These are phyloP conservation scores for Battus philenor DNA, from an alignment of 1,140 invertebrate genomes.

Conservation along the genomic window DNA sequence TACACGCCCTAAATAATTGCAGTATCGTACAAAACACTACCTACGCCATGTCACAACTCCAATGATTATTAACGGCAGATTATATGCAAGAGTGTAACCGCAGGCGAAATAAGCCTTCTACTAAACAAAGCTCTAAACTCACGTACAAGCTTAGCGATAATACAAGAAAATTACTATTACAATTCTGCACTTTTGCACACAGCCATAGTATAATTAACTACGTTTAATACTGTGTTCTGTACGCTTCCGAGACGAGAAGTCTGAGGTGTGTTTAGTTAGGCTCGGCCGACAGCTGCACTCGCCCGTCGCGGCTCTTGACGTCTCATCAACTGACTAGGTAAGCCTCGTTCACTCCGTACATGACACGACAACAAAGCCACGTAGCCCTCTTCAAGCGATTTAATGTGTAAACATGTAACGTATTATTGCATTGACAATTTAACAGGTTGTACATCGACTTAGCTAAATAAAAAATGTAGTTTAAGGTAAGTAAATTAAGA, in stretches of 20 bases:
- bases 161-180: constrained; percentile 6
- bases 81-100: constrained; percentile 1
- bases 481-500: no score
- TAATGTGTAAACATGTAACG: constrained; percentile 3
- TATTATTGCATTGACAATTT: neutral
- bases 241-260: constrained; percentile 1
- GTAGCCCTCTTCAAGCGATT: constrained; percentile 1
- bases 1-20: constrained; percentile 8
- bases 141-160: neutral
- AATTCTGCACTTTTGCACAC: no score
- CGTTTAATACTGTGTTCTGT: neutral
- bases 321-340: constrained; percentile 20
- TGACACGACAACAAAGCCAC: constrained; percentile 5
- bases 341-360: constrained; percentile 3
- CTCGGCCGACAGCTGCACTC: constrained; percentile 15
- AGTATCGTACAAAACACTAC: constrained; percentile 8
- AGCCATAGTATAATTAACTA: constrained; percentile 7
- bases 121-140: neutral
- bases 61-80: neutral
- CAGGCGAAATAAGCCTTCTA: neutral
- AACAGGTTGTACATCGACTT: neutral
- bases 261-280: neutral
- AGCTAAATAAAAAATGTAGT: no score
- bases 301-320: constrained; percentile 21
- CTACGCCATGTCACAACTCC: constrained; percentile 6